phyloP scores from a whole-genome alignment of 2,113 vertebrate genomes.

The Pterocles orientalis region DNA sequence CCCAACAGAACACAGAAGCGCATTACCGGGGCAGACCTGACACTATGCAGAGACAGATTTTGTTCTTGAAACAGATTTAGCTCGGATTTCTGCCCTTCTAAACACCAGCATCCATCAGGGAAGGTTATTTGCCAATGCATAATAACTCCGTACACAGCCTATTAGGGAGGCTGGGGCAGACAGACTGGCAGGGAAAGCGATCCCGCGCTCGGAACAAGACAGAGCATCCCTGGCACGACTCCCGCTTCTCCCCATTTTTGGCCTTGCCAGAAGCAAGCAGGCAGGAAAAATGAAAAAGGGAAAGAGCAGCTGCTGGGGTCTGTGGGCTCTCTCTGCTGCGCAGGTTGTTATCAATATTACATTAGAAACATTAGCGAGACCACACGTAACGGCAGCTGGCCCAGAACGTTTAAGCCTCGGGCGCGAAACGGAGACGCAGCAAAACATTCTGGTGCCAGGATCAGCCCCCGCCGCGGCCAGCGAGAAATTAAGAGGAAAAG shows the following conservation, averaged over 20 bases:
- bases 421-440: neutral
- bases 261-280: neutral
- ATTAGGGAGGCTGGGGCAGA: neutral
- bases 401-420: neutral
- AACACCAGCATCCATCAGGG: neutral
- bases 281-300: neutral
- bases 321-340: neutral
- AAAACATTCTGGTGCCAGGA: neutral
- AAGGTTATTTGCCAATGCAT: neutral
- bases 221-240: neutral
- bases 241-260: neutral
- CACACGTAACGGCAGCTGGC: neutral
- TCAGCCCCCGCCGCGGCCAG: accelerated
- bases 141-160: neutral
- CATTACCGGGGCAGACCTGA: neutral
- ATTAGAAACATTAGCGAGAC: neutral
- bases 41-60: neutral
- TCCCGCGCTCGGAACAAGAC: neutral
- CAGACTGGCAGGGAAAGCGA: neutral
- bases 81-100: neutral
- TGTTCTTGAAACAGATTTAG: neutral
- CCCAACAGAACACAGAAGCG: neutral
- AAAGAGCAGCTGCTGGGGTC: neutral
- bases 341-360: neutral
- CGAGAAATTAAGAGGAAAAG: neutral